Evolutionary conservation across 2,113 vertebrate species (phyloP).

Genomic region (Psittacula cyanocephala): DNA sequence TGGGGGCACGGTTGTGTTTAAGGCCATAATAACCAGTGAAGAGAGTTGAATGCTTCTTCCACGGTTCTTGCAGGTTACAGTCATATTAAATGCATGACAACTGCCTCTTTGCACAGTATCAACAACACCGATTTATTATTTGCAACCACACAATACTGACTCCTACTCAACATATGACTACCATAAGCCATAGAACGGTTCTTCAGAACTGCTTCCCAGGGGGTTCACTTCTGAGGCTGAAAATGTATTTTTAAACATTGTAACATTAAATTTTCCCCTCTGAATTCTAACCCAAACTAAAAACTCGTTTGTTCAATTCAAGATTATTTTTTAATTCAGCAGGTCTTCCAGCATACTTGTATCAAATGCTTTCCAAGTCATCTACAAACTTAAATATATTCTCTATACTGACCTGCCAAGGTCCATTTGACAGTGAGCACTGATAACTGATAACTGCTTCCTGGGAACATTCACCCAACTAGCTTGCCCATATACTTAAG

Average conservation of each 20-base stretch:
- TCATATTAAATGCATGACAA: not conserved
- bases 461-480: not conserved
- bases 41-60: not conserved
- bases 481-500: not conserved
- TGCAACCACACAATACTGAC: not conserved
- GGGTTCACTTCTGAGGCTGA: not conserved
- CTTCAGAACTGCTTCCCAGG: not conserved
- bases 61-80: not conserved
- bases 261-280: not conserved
- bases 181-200: not conserved
- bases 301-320: not conserved
- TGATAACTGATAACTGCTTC: not conserved
- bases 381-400: not conserved
- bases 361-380: not conserved
- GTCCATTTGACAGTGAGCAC: not conserved
- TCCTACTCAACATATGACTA: accelerated
- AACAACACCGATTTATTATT: not conserved
- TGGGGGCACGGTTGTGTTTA: not conserved
- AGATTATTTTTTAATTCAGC: not conserved
- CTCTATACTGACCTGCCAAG: not conserved
- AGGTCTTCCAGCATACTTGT: not conserved
- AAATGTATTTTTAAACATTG: not conserved
- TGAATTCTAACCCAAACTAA: not conserved
- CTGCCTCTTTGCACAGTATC: not conserved
- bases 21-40: not conserved